phyloP scores from a whole-genome alignment of 2,797 vertebrate species.

The Coregonus ussuriensis region DNA sequence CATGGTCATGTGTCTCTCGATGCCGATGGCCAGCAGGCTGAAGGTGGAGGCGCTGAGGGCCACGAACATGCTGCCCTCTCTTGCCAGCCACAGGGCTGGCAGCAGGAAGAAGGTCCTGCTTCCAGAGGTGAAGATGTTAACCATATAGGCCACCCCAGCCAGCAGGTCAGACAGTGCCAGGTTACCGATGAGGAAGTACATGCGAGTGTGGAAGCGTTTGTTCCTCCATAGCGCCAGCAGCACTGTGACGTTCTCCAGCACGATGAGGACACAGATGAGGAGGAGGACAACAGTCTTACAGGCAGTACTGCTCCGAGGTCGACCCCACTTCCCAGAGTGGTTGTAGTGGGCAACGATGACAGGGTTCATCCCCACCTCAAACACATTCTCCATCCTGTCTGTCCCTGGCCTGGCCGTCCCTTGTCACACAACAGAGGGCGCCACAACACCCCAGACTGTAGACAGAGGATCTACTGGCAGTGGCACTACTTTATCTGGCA shows the following conservation, averaged over 20 bases:
- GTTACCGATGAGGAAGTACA: constrained; percentile 82
- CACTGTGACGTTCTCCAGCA: constrained; percentile 79
- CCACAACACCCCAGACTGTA: constrained; percentile 56
- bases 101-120: constrained; percentile 74
- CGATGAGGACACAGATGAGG: constrained; percentile 75
- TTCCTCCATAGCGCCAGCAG: constrained; percentile 78
- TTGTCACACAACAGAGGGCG: constrained; percentile 71
- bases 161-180: constrained; percentile 80
- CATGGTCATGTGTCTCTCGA: constrained; percentile 83
- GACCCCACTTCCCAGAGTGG: constrained; percentile 76
- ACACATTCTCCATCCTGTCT: constrained; percentile 55
- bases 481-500: constrained; percentile 29
- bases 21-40: constrained; percentile 81
- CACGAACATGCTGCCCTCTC: constrained; percentile 82
- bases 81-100: constrained; percentile 73
- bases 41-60: constrained; percentile 81
- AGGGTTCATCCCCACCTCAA: constrained; percentile 70
- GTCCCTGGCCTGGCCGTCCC: constrained; percentile 34
- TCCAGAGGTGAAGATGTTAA: constrained; percentile 81
- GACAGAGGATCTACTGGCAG: not conserved
- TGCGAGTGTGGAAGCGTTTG: constrained; percentile 81
- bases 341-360: constrained; percentile 78
- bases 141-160: constrained; percentile 78
- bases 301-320: constrained; percentile 42
- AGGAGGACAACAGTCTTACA: constrained; percentile 72